These are phyloP conservation scores for Teleogryllus occipitalis DNA, from an alignment of 1,140 invertebrate species.

Conservation along the genomic window DNA sequence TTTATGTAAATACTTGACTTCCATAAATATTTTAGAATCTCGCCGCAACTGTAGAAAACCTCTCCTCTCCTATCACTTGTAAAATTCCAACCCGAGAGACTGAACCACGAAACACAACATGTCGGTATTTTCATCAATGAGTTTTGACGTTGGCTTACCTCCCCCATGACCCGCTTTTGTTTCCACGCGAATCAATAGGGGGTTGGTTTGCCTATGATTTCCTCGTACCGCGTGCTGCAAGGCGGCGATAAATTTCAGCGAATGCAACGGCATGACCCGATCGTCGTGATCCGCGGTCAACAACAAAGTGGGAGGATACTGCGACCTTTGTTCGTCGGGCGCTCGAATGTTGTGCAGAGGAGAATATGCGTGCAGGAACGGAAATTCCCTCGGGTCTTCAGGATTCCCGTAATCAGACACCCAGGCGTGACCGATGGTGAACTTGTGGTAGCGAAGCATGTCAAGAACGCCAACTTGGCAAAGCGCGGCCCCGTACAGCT, in stretches of 20 bases:
- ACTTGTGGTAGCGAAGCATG: conserved; percentile 96
- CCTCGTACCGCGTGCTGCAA: conserved; percentile 69
- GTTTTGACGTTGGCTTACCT: conserved; percentile 91
- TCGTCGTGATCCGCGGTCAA: conserved; percentile 97
- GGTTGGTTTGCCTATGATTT: conserved; percentile 60
- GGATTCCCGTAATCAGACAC: conserved; percentile 91
- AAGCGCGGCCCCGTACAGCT: conserved; percentile 86
- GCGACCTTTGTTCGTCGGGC: conserved; percentile 44
- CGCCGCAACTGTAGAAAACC: too few relatives aligned
- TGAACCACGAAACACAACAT: conserved; percentile 77
- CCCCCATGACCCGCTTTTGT: conserved; percentile 93
- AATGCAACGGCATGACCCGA: conserved; percentile 91
- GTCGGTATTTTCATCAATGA: conserved; percentile 85
- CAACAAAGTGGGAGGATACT: conserved; percentile 88
- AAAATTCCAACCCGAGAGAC: conserved; percentile 60
- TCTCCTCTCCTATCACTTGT: conserved; percentile 17
- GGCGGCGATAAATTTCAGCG: conserved; percentile 88
- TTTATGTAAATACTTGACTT: too few relatives aligned
- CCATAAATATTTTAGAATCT: too few relatives aligned
- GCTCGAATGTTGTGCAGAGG: conserved; percentile 86
- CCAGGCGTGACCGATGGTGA: conserved; percentile 97
- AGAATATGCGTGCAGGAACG: conserved; percentile 84
- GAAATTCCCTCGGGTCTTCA: conserved; percentile 79
- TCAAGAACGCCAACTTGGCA: conserved; percentile 93
- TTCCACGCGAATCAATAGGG: conserved; percentile 81